Evolutionary conservation across 2,797 vertebrate species (phyloP).

Genomic region (Antrozous pallidus): DNA sequence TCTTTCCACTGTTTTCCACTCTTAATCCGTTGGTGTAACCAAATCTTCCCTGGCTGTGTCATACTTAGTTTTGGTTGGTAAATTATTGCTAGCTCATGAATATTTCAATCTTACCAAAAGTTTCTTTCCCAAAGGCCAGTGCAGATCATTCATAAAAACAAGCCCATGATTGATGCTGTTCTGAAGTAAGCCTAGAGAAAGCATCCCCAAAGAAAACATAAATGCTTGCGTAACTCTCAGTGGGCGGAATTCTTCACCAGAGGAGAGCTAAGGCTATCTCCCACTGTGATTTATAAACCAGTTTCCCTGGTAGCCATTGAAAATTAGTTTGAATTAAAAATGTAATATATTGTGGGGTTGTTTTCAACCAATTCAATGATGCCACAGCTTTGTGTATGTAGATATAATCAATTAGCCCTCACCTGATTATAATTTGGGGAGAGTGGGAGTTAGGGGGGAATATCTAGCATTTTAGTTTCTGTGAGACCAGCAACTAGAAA

Average conservation of each 20-base stretch:
- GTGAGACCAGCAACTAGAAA: background rate
- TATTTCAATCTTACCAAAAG: background rate
- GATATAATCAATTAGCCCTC: background rate
- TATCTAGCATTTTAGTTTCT: background rate
- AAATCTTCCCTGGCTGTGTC: background rate
- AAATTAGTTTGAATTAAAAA: conserved; percentile 9
- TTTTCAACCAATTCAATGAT: background rate
- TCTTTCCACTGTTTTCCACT: background rate
- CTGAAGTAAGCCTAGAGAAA: background rate
- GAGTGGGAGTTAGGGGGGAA: background rate
- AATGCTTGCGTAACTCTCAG: background rate
- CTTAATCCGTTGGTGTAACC: background rate
- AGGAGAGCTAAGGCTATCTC: background rate
- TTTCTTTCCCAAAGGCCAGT: background rate
- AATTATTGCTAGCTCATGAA: background rate
- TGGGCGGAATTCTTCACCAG: background rate
- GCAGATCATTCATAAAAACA: background rate
- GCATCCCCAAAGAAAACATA: background rate
- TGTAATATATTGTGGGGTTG: background rate
- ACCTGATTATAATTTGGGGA: background rate
- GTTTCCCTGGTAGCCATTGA: background rate
- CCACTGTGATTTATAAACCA: background rate
- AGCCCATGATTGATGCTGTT: background rate
- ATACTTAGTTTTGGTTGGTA: background rate
- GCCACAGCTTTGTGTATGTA: background rate